phyloP scores from a whole-genome alignment of 1,140 invertebrate species.

The Drosophila orosa region DNA sequence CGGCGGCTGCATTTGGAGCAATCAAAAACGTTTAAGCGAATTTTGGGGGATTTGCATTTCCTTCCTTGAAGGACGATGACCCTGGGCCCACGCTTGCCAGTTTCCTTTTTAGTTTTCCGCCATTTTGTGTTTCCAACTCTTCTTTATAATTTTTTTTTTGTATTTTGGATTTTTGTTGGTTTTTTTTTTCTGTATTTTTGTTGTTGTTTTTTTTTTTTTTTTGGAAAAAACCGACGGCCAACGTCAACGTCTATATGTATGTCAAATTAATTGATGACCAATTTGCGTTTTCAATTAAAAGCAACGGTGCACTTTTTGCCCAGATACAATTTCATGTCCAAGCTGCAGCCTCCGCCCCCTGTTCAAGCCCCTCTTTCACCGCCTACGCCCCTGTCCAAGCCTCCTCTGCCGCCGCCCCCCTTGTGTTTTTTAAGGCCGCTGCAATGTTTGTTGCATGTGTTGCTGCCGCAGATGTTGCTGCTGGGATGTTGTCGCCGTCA shows the following conservation, averaged over 20 bases:
- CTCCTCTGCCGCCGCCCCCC: background rate
- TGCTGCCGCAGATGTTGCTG: slow-evolving; percentile 12
- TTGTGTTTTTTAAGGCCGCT: slow-evolving; percentile 22
- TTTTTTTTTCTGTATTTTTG: background rate
- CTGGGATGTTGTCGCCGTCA: slow-evolving; percentile 52
- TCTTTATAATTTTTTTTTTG: background rate
- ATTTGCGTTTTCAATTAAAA: slow-evolving; percentile 83
- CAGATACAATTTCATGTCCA: slow-evolving; percentile 68
- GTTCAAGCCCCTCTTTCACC: background rate
- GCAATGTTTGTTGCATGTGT: slow-evolving; percentile 42
- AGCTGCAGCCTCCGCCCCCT: slow-evolving; percentile 3
- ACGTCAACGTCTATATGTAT: slow-evolving; percentile 70
- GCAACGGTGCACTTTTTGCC: slow-evolving; percentile 68
- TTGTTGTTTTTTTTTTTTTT: background rate
- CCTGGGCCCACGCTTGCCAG: background rate
- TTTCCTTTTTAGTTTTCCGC: background rate
- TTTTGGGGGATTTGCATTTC: slow-evolving; percentile 69
- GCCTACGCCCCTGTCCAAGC: background rate
- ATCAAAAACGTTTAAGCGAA: slow-evolving; percentile 78
- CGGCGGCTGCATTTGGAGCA: slow-evolving; percentile 59
- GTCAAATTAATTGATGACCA: slow-evolving; percentile 82
- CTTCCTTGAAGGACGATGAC: slow-evolving; percentile 31
- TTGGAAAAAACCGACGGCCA: slow-evolving; percentile 7
- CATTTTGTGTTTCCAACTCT: background rate
- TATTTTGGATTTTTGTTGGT: background rate